Base-by-base conservation (phyloP, 2,797 vertebrate species). In the Poeciliopsis infans region DNA sequence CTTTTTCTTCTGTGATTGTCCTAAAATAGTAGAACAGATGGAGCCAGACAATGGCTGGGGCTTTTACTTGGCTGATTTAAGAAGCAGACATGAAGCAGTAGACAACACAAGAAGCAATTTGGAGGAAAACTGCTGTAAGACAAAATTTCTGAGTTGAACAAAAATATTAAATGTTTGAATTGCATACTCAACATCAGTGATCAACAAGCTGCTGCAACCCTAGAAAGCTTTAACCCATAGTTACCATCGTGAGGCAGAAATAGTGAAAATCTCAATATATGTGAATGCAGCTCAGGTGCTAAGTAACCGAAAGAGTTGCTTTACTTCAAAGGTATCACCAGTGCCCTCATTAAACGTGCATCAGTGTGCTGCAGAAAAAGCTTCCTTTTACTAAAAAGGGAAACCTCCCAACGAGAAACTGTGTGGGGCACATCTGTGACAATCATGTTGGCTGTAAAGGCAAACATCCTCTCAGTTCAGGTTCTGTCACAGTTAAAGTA, bases 391-490 rank as follows among this genome's bases (percentile, higher is more conserved):
- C 45, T 33, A 74, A 36, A 68, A 74, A 82, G 82, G 13, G 59
- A 39, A 18, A 74, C 4, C 25, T 39, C 18, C 31, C 13, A 47
- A 20, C 1, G 39, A 77, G 69, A 81, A 66, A n/a, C 33, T 57
- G 47, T 78, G 10, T 28, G 45, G 36, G 43, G 36, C 33, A 77
- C 68, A 81, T 78, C 45, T 82, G 77, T 75, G 74, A 81, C 71
- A 82, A 80, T 85, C 71, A 79, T 5, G 0, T 75, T 84, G 76
- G 68, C 53, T 76, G 68, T 46, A 64, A 79, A 49, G 79, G 25
- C 72, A 81, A 71, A 83, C 76, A 33, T 36, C 57, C 61, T 73
- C 83, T 82, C 76, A 71, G 45, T 64, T 80, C 74, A 71, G 78
- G 64, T 70, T 75, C 77, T 66, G 78, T 74, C 83, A 82, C 59